Base-by-base conservation (phyloP, 2,888 invertebrate species). In the Lochmaea crataegi region DNA sequence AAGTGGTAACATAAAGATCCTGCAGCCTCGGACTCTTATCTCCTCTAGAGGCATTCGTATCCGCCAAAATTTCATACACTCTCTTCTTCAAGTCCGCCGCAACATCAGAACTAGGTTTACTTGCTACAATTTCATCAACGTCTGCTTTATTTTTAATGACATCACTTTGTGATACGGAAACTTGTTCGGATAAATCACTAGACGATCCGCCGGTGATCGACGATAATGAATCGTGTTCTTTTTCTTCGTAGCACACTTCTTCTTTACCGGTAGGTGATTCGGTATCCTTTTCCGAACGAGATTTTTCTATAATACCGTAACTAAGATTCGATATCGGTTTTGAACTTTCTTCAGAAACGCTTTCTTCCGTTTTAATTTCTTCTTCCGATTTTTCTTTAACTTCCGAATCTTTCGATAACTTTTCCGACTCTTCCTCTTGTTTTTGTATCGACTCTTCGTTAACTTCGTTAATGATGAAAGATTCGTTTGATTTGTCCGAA, bases 1-100 rank as follows among this genome's bases (percentile, higher is more conserved):
- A 86, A 2, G 87, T 83, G 42, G 86, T 87, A 2, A 83, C 80
- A 74, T 86, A 85, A 18, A 86, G 77, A 82, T 87, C 86, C 77
- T 86, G 86, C 66, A 86, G 68, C 64, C 85, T 79, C 0, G 85
- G 84, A 78, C 85, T 86, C 70, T 84, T 85, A 73, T 86, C 85
- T 7, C 82, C 83, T 65, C 83, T 80, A 10, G 80, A 76, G 32
- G 78, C 73, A 64, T 78, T 80, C 3, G 83, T 82, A 74, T 86
- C 86, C 0, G 84, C 83, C 74, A 87, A 79, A 76, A 87, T 86
- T 79, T 87, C 85, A 0, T 83, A 84, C 18, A 86, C 85, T 38
- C 86, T 76, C 73, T 86, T 85, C 70, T 85, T 85, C 1, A 86
- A 84, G 75, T 85, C 83, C 16, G 75, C 76, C 16, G 76, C 76